Evolutionary conservation across 2,888 invertebrate genomes (phyloP).

Genomic region (Rotaria socialis): DNA sequence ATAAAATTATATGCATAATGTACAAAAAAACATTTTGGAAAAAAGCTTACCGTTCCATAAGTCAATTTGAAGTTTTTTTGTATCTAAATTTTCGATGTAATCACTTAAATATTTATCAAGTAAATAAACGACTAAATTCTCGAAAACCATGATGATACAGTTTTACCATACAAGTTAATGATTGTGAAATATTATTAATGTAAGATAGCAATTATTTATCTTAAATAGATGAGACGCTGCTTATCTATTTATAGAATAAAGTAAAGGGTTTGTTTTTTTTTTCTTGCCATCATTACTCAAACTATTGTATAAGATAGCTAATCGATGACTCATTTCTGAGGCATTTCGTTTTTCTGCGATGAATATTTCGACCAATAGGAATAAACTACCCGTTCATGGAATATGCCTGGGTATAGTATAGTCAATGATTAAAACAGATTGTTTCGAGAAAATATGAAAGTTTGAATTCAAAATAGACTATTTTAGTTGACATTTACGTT

Average conservation of each 20-base stretch:
- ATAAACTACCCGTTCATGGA: no score
- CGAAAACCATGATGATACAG: slow-evolving; percentile 42
- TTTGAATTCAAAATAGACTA: background rate
- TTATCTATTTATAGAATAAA: no score
- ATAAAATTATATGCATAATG: background rate
- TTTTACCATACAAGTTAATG: background rate
- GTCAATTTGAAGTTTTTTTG: slow-evolving; percentile 44
- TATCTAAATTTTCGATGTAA: slow-evolving; percentile 46
- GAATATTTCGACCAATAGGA: background rate
- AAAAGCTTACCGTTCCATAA: slow-evolving; percentile 44
- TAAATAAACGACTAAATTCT: slow-evolving; percentile 42
- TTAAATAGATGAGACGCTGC: background rate
- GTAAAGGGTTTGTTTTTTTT: no score
- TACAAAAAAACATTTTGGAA: background rate
- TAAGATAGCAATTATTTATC: background rate
- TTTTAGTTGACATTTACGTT: background rate
- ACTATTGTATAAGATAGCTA: background rate
- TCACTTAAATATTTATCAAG: slow-evolving; percentile 44
- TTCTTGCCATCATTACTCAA: no score
- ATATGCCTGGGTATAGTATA: no score
- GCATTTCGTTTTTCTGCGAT: background rate
- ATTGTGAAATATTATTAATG: background rate
- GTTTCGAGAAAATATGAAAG: background rate
- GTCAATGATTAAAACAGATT: background rate
- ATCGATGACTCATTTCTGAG: background rate